Conservation (phyloP, 2,888 invertebrate species). For the Adelognathus sp. region DNA sequence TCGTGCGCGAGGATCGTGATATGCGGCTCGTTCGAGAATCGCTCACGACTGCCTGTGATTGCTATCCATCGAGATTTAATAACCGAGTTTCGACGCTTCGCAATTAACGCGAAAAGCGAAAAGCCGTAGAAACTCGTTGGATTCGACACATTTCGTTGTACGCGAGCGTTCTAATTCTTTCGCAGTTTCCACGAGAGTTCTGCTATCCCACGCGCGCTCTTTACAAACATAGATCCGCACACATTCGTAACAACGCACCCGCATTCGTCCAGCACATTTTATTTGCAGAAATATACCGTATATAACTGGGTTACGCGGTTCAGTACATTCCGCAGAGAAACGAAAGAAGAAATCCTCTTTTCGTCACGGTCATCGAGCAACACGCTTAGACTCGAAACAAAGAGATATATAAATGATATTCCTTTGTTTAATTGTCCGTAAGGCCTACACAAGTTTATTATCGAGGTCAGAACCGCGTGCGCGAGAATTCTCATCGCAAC, state of each 20-base stretch:
- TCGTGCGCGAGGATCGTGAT: slow-evolving; percentile 37
- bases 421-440: slow-evolving; percentile 56
- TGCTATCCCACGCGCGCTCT: background rate
- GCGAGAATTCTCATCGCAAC: background rate
- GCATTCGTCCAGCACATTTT: background rate
- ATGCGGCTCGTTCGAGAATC: slow-evolving; percentile 24
- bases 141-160: background rate
- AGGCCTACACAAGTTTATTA: slow-evolving; percentile 53
- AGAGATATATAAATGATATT: slow-evolving; percentile 49
- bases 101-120: background rate
- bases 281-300: slow-evolving; percentile 57
- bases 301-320: slow-evolving; percentile 64
- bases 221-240: background rate
- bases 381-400: slow-evolving; percentile 42
- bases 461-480: slow-evolving; percentile 53
- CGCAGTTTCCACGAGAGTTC: background rate
- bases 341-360: slow-evolving; percentile 63
- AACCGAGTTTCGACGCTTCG: background rate
- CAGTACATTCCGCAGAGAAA: slow-evolving; percentile 61
- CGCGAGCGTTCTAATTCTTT: background rate
- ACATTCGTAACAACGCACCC: too few relatives aligned
- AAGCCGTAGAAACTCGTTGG: background rate
- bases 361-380: slow-evolving; percentile 63
- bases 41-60: slow-evolving; percentile 21
- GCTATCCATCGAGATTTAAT: slow-evolving; percentile 5